These are phyloP conservation scores for Drosophila conformis DNA, from an alignment of 2,888 invertebrate species.

Conservation along the genomic window DNA sequence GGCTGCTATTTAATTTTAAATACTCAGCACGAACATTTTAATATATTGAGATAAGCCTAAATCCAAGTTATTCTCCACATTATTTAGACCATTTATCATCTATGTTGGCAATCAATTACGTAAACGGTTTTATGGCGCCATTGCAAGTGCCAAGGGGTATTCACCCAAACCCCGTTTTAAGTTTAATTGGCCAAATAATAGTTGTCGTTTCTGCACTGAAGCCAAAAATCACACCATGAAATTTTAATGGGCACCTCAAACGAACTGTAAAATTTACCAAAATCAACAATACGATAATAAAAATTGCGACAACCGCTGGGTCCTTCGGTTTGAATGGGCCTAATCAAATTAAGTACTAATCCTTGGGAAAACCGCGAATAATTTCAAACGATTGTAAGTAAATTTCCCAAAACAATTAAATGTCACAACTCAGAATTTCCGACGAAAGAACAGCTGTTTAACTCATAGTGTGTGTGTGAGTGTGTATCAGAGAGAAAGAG, in stretches of 20 bases:
- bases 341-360: conserved; percentile 81
- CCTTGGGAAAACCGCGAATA: conserved; percentile 81
- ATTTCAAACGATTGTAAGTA: conserved; percentile 80
- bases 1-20: neutral
- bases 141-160: neutral
- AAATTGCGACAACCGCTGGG: conserved; percentile 38
- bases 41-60: neutral
- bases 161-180: conserved; percentile 2
- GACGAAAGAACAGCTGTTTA: conserved; percentile 38
- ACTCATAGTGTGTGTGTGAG: neutral
- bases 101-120: conserved; percentile 10
- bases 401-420: conserved; percentile 81
- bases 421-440: conserved; percentile 48
- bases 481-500: neutral
- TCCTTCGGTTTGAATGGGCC: conserved; percentile 57
- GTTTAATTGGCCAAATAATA: conserved; percentile 65
- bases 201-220: conserved; percentile 42
- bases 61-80: neutral
- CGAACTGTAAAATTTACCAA: conserved; percentile 65
- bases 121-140: conserved; percentile 14
- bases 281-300: conserved; percentile 58
- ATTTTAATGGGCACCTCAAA: conserved; percentile 60
- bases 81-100: neutral
- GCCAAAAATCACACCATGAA: conserved; percentile 44
- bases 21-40: neutral